Evolutionary conservation across 2,888 invertebrate species (phyloP).

Genomic region (Nasonia oneida): DNA sequence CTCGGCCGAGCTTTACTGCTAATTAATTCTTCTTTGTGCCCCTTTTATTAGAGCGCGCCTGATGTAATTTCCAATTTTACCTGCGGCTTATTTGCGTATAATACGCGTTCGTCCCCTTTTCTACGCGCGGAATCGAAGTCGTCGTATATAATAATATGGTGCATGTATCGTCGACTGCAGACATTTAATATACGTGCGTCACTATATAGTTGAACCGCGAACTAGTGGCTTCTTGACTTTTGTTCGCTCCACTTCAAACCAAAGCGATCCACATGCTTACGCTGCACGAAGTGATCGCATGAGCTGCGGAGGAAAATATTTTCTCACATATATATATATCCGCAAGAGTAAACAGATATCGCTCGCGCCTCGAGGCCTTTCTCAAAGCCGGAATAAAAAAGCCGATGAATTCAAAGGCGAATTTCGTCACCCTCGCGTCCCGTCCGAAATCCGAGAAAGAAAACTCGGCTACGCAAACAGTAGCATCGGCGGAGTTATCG

Average conservation of each 20-base stretch:
- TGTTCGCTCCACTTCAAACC: too few relatives aligned
- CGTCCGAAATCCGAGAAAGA: neutral
- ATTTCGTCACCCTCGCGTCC: neutral
- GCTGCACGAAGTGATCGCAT: too few relatives aligned
- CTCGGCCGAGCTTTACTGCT: neutral
- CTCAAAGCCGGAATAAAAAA: neutral
- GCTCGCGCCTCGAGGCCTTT: neutral
- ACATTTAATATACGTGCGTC: too few relatives aligned
- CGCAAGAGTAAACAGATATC: neutral
- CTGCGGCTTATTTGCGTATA: too few relatives aligned
- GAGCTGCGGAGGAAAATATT: neutral
- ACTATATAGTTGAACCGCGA: too few relatives aligned
- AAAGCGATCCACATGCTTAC: too few relatives aligned
- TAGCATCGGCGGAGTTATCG: conserved; percentile 22
- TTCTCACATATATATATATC: neutral
- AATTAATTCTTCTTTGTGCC: conserved; percentile 16
- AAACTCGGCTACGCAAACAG: neutral
- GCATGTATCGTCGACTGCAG: too few relatives aligned
- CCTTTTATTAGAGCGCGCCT: neutral
- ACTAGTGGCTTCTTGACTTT: too few relatives aligned
- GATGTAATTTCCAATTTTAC: neutral
- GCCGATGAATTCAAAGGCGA: neutral
- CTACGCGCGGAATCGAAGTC: too few relatives aligned
- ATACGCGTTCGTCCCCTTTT: neutral
- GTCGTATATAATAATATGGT: too few relatives aligned